phyloP scores from a whole-genome alignment of 2,888 invertebrate genomes.

The Drosophila birchii region DNA sequence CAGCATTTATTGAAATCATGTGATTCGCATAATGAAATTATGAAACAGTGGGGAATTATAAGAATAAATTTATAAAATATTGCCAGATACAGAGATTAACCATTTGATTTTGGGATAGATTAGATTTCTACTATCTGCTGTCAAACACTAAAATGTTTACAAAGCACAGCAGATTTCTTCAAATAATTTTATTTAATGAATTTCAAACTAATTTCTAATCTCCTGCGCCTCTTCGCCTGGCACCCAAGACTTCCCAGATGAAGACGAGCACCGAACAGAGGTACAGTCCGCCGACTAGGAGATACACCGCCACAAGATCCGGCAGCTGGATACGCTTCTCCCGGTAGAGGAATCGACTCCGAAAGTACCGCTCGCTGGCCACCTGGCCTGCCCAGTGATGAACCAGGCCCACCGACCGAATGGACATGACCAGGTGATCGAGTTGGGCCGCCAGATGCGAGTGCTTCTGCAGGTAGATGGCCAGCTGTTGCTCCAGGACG shows the following conservation, averaged over 20 bases:
- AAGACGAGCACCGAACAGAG: slow-evolving; percentile 52
- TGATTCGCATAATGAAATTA: slow-evolving; percentile 59
- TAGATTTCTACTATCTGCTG: background rate
- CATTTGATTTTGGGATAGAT: background rate
- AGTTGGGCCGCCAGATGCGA: slow-evolving; percentile 54
- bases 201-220: background rate
- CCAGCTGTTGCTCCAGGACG: slow-evolving; percentile 53
- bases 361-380: slow-evolving; percentile 45
- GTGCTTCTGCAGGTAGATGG: slow-evolving; percentile 60
- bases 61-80: background rate
- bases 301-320: slow-evolving; percentile 53
- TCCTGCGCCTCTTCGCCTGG: slow-evolving; percentile 3
- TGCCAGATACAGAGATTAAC: background rate
- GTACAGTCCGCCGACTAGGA: slow-evolving; percentile 35
- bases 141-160: no score
- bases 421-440: slow-evolving; percentile 53
- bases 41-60: slow-evolving; percentile 18
- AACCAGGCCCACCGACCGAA: slow-evolving; percentile 55
- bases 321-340: slow-evolving; percentile 44
- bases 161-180: no score
- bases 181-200: no score
- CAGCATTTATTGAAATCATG: slow-evolving; percentile 47
- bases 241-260: slow-evolving; percentile 51
- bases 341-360: slow-evolving; percentile 37
- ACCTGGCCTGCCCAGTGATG: slow-evolving; percentile 50